Percentiles rank a stretch among this genome's conserved stretches.
These are phyloP conservation scores for Diabrotica virgifera DNA, from an alignment of 1,140 invertebrate genomes.

Conservation along the genomic window DNA sequence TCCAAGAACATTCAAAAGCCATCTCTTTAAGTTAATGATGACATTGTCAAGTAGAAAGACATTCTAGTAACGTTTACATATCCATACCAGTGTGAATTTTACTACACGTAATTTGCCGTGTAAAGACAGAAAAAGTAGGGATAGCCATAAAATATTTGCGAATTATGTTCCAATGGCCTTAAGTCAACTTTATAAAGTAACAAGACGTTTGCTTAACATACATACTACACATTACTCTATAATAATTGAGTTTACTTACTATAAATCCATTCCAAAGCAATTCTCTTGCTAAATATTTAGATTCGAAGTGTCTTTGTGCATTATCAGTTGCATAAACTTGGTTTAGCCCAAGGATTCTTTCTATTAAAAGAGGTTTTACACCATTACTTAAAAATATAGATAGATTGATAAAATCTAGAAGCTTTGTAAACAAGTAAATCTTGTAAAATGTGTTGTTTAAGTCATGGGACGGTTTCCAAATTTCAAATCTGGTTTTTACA, in stretches of 20 bases:
- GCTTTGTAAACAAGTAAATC: constrained; percentile 32
- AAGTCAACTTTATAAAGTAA: no score
- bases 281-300: constrained; percentile 45
- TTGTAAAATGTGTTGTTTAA: constrained; percentile 33
- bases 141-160: no score
- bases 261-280: constrained; percentile 48
- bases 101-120: no score
- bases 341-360: constrained; percentile 42
- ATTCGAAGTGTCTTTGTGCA: constrained; percentile 34
- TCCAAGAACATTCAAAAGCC: no score
- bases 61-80: no score
- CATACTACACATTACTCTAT: no score
- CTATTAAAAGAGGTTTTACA: constrained; percentile 40
- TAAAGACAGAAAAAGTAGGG: no score
- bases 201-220: no score
- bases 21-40: no score
- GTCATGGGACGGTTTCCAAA: constrained; percentile 31
- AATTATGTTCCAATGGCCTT: no score
- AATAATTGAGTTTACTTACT: constrained; percentile 31
- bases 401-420: constrained; percentile 43
- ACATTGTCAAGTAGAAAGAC: no score
- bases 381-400: constrained; percentile 43
- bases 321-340: constrained; percentile 39
- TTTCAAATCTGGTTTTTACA: constrained; percentile 39
- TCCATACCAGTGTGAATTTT: no score